phyloP scores from a whole-genome alignment of 2,113 vertebrate genomes.

The Oncorhynchus kisutch region DNA sequence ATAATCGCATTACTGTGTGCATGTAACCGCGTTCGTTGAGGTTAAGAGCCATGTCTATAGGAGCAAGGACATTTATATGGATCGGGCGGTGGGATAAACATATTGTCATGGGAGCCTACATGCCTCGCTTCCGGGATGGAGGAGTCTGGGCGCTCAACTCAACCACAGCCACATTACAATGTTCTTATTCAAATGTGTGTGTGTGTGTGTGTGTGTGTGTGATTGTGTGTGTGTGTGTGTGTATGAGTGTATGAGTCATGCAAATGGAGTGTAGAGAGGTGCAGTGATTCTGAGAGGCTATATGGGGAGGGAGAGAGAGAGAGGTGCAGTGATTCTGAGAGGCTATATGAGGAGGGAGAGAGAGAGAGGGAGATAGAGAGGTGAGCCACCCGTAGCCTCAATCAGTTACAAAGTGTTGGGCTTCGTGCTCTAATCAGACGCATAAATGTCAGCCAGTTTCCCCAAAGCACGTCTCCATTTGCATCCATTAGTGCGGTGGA shows the following conservation, averaged over 20 bases:
- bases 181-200: conserved; percentile 53
- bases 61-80: background rate
- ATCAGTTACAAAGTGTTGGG: conserved; percentile 65
- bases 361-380: conserved; percentile 25
- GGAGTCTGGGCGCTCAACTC: conserved; percentile 21
- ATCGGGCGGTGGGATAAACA: background rate
- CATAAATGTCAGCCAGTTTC: conserved; percentile 73
- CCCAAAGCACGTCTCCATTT: conserved; percentile 63
- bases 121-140: conserved; percentile 6
- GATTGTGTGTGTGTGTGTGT: background rate
- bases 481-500: conserved; percentile 67
- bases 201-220: conserved; percentile 12
- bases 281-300: background rate
- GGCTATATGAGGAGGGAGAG: background rate
- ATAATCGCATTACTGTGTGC: too few species aligned
- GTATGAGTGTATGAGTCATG: conserved; percentile 3
- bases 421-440: conserved; percentile 70
- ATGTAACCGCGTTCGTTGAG: too few species aligned
- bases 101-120: too few species aligned
- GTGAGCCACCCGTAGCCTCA: conserved; percentile 54
- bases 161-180: conserved; percentile 51
- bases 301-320: background rate
- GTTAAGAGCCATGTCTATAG: background rate
- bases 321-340: background rate
- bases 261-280: background rate